A percentile compares a stretch with the other conserved stretches of the same genome.
Evolutionary conservation across 2,797 vertebrate species (phyloP).

Genomic region (Propithecus perrieri): DNA sequence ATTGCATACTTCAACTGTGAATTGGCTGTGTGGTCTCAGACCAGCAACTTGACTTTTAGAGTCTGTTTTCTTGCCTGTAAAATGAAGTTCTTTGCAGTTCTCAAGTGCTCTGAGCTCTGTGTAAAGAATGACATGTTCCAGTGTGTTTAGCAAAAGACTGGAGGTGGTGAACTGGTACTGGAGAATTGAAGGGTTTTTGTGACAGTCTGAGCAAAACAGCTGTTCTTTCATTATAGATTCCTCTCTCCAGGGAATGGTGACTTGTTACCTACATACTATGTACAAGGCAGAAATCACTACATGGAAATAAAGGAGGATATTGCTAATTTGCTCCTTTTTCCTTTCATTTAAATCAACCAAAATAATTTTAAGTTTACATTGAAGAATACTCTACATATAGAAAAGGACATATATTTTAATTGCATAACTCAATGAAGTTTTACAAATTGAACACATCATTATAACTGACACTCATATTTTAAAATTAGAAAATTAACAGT

Average conservation of each 20-base stretch:
- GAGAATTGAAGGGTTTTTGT: slow-evolving; percentile 41
- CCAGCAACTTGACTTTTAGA: background rate
- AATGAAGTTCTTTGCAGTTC: slow-evolving; percentile 46
- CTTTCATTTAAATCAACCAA: background rate
- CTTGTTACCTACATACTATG: background rate
- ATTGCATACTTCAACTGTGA: background rate
- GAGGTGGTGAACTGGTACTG: slow-evolving; percentile 49
- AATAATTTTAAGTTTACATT: slow-evolving; percentile 34
- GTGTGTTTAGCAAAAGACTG: slow-evolving; percentile 54
- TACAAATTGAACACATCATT: background rate
- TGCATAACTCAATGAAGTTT: background rate
- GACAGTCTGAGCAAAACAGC: slow-evolving; percentile 50
- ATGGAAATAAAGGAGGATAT: slow-evolving; percentile 21
- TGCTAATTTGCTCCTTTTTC: background rate
- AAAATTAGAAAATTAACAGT: background rate
- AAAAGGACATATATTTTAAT: slow-evolving; percentile 19
- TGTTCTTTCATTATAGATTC: slow-evolving; percentile 37
- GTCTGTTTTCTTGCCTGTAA: slow-evolving; percentile 32
- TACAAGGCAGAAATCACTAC: slow-evolving; percentile 18
- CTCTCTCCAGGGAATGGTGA: slow-evolving; percentile 10
- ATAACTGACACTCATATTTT: background rate
- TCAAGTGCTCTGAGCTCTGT: slow-evolving; percentile 42
- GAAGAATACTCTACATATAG: background rate
- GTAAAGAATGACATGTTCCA: slow-evolving; percentile 58
- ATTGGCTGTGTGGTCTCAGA: background rate